These are phyloP conservation scores for fruit fly (Drosophila melanogaster) DNA, from an alignment of 1,140 invertebrate genomes.

Conservation along the genomic window DNA sequence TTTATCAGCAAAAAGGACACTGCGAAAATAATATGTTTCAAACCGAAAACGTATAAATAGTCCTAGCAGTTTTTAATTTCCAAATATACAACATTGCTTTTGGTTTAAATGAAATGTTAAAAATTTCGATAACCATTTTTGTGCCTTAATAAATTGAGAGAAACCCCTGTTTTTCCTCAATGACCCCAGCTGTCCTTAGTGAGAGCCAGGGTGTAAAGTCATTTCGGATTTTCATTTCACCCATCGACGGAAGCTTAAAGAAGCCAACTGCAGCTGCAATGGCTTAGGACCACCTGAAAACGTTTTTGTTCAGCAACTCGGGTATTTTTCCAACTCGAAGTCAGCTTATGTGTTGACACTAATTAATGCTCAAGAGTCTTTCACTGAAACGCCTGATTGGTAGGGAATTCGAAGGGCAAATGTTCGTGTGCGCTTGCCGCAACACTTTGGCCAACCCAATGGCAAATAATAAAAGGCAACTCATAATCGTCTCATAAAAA, in stretches of 20 bases:
- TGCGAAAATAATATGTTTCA: neutral
- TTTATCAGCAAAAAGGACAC: conserved; percentile 40
- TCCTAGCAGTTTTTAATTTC: no score
- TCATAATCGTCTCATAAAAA: conserved; percentile 82
- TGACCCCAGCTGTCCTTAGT: conserved; percentile 4
- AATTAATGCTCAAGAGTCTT: conserved; percentile 33
- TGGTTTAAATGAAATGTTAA: no score
- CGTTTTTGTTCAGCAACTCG: neutral
- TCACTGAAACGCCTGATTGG: neutral
- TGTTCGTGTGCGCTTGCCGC: conserved; percentile 45
- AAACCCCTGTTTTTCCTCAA: neutral
- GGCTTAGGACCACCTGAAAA: conserved; percentile 21
- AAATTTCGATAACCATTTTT: no score
- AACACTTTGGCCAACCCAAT: conserved; percentile 69
- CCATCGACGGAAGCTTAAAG: conserved; percentile 27
- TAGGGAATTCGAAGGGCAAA: neutral
- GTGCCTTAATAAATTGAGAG: no score
- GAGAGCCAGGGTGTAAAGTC: conserved; percentile 27
- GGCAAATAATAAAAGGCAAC: conserved; percentile 81
- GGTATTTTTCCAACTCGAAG: conserved; percentile 1
- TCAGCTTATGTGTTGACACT: conserved; percentile 34
- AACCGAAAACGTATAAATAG: neutral
- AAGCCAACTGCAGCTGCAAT: conserved; percentile 31
- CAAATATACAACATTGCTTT: neutral
- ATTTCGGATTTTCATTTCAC: conserved; percentile 35